Conservation (phyloP, 2,797 vertebrate species). For the Argya squamiceps region DNA sequence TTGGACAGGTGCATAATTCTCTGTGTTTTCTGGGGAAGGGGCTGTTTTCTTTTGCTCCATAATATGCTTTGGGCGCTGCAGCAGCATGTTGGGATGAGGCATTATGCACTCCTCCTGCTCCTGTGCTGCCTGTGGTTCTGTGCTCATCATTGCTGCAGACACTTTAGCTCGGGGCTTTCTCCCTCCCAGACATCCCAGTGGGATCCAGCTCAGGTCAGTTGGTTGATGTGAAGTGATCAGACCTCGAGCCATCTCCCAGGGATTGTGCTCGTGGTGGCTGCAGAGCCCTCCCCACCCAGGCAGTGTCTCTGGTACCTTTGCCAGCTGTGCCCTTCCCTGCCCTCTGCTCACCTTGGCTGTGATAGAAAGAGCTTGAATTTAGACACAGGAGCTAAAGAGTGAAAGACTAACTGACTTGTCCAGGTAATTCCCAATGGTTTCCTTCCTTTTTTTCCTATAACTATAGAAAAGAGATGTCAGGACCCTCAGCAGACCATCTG, state of each 20-base stretch:
- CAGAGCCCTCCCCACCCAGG: neutral
- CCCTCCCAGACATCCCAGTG: neutral
- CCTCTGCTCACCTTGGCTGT: rapidly evolving
- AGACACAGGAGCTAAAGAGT: neutral
- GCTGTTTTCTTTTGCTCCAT: neutral
- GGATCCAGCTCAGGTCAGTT: neutral
- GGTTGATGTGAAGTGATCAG: neutral
- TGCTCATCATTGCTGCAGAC: neutral
- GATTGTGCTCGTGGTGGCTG: neutral
- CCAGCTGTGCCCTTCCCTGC: neutral
- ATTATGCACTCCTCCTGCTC: neutral
- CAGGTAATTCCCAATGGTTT: neutral
- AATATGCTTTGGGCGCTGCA: neutral
- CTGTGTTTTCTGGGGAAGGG: neutral
- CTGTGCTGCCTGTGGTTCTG: neutral
- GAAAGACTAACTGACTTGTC: neutral
- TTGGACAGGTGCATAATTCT: slow-evolving; percentile 81
- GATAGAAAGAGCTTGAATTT: neutral
- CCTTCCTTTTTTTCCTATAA: neutral
- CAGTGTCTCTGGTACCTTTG: neutral
- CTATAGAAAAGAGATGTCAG: neutral
- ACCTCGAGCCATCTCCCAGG: neutral
- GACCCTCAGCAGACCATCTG: neutral
- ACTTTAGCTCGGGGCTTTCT: neutral
- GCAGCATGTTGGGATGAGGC: neutral